These are phyloP conservation scores for Caerostris extrusa DNA, from an alignment of 1,140 invertebrate species.

Conservation along the genomic window DNA sequence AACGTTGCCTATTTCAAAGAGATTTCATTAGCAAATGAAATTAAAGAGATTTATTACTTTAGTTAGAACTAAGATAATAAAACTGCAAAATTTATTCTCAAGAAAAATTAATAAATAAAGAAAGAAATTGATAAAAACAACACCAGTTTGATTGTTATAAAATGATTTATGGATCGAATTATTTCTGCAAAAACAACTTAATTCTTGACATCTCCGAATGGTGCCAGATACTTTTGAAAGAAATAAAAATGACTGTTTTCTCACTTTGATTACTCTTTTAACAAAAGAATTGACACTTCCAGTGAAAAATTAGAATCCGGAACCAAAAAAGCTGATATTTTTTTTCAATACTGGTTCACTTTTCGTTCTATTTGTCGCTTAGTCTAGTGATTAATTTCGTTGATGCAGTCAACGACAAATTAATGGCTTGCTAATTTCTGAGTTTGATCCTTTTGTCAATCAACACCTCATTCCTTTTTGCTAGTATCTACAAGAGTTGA, in stretches of 20 bases:
- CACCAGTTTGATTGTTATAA: no score
- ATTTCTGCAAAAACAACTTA: neutral
- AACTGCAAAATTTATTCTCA: no score
- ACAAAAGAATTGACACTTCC: slow-evolving; percentile 21
- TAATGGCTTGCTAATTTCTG: slow-evolving; percentile 23
- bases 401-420: slow-evolving; percentile 26
- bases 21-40: no score
- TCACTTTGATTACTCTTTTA: neutral
- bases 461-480: neutral
- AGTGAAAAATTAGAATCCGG: slow-evolving; percentile 16
- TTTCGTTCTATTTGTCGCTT: neutral
- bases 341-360: neutral
- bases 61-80: no score
- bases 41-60: no score
- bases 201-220: neutral
- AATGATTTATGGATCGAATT: no score
- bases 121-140: no score
- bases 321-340: neutral
- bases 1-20: no score
- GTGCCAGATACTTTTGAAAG: neutral
- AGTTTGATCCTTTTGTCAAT: slow-evolving; percentile 1
- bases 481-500: no score
- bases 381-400: slow-evolving; percentile 16
- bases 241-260: slow-evolving; percentile 11
- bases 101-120: no score